Percentiles rank a stretch among this genome's conserved stretches.
Evolutionary conservation across 2,113 vertebrate species (phyloP).

Genomic region (Sinocyclocheilus maitianheensis): DNA sequence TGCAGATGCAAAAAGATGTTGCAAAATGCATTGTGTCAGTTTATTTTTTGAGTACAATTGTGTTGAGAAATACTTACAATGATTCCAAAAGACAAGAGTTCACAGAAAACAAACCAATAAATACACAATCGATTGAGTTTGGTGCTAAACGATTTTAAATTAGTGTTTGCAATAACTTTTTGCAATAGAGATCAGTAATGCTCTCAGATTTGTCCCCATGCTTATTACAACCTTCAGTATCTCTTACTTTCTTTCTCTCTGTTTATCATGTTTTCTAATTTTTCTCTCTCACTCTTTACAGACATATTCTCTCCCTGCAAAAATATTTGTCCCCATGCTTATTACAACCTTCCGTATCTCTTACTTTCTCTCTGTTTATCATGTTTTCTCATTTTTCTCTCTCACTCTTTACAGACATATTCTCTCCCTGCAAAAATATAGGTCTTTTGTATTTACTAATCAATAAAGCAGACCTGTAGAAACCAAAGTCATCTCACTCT

Average conservation of each 20-base stretch:
- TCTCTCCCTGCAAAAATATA: background rate
- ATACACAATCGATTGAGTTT: background rate
- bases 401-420: background rate
- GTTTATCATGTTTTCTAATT: background rate
- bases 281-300: background rate
- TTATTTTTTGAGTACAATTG: constrained; percentile 4
- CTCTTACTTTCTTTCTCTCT: constrained; percentile 8
- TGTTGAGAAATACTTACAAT: background rate
- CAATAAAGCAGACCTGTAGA: background rate
- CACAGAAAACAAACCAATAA: constrained; percentile 13
- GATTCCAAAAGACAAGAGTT: background rate
- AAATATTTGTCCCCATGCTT: background rate
- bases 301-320: background rate
- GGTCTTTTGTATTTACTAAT: background rate
- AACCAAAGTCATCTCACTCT: background rate
- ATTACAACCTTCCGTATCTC: constrained; percentile 42
- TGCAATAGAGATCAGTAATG: background rate
- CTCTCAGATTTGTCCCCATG: background rate
- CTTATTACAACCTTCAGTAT: constrained; percentile 39
- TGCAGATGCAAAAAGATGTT: background rate
- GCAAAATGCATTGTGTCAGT: background rate
- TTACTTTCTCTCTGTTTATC: constrained; percentile 2
- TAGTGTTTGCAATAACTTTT: background rate
- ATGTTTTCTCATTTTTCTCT: background rate
- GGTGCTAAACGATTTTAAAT: background rate